Evolutionary conservation across 1,140 invertebrate species (phyloP).

Genomic region (Rhynchophorus ferrugineus): DNA sequence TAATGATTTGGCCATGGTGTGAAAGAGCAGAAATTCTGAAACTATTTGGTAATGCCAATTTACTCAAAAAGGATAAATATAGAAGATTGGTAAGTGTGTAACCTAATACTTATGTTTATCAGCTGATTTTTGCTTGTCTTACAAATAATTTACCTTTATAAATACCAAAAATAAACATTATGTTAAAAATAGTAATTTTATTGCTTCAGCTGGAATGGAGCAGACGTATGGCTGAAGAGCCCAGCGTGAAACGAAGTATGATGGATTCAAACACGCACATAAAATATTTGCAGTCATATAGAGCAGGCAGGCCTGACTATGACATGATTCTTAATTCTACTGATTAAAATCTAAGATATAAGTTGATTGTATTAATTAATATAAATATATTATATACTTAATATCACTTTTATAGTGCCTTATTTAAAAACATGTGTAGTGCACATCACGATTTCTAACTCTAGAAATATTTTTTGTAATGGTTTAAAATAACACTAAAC

Average conservation of each 20-base stretch:
- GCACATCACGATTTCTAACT: no score
- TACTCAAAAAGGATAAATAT: conserved; percentile 40
- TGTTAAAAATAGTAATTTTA: no score
- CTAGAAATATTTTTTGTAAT: no score
- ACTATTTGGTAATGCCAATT: conserved; percentile 48
- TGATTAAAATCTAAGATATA: background rate
- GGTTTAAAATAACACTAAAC: no score
- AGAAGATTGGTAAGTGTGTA: conserved; percentile 32
- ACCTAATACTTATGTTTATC: no score
- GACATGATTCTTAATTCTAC: conserved; percentile 41
- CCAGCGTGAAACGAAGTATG: conserved; percentile 58
- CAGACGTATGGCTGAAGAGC: conserved; percentile 58
- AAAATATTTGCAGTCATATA: conserved; percentile 59
- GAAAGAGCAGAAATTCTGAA: conserved; percentile 57
- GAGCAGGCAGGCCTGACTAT: conserved; percentile 60
- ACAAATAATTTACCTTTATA: background rate
- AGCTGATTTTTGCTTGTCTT: no score
- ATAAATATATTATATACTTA: background rate
- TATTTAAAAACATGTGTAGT: no score
- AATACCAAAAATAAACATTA: no score
- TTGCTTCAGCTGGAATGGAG: conserved; percentile 63
- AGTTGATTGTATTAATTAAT: no score
- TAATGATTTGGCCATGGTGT: conserved; percentile 88
- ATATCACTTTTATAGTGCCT: background rate
- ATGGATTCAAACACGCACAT: conserved; percentile 61